These are phyloP conservation scores for Pristiophorus japonicus DNA, from an alignment of 2,113 vertebrate genomes.

Conservation along the genomic window DNA sequence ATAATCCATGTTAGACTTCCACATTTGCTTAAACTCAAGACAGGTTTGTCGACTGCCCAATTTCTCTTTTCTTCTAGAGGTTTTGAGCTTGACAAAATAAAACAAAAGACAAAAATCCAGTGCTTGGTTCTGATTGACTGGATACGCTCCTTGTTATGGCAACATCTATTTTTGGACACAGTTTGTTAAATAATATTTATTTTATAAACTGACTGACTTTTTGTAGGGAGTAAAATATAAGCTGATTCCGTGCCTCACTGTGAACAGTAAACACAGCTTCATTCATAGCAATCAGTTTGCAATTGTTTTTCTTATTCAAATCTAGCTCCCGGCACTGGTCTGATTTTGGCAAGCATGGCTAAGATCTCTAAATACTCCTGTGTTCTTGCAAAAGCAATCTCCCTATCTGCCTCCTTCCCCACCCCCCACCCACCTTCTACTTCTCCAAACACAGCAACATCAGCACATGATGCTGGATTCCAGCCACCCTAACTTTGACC, in stretches of 20 bases:
- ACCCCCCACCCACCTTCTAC: neutral
- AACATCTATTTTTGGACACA: neutral
- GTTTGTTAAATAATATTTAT: neutral
- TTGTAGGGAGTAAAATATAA: neutral
- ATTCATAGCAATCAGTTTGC: neutral
- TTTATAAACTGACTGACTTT: neutral
- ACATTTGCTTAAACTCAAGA: neutral
- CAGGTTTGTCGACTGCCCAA: neutral
- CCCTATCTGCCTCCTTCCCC: no score
- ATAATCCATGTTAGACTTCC: neutral
- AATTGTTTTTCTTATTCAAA: constrained; percentile 20
- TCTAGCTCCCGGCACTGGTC: neutral
- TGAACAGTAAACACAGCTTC: neutral
- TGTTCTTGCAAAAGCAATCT: neutral
- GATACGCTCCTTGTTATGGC: neutral
- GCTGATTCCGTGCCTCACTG: neutral
- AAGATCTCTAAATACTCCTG: neutral
- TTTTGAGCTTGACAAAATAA: neutral
- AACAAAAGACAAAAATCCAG: neutral
- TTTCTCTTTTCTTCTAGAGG: neutral
- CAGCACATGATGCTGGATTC: neutral
- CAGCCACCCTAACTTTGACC: neutral
- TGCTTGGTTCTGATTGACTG: neutral
- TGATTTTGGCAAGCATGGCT: neutral
- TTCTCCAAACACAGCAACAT: neutral